Base-by-base conservation (phyloP, 2,888 invertebrate species). In the Ophion obscuratus region DNA sequence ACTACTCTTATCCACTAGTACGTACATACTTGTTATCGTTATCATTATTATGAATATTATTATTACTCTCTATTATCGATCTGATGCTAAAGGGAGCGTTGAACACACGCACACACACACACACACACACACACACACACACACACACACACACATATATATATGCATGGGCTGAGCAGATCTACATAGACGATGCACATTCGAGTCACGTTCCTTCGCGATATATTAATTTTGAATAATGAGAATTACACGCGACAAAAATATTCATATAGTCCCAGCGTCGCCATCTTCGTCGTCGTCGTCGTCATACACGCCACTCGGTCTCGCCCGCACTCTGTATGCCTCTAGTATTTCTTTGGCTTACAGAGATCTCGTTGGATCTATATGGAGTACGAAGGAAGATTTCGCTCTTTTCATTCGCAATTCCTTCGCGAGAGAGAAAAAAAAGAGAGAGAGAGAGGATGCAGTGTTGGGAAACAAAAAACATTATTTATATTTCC, bases 161-260 rank as follows among this genome's bases (percentile, higher is more conserved):
- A 9, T 27, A 47, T 53, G 24, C 70, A 27, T 70, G 53, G 14
- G 3, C 17, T 31, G 5, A 5, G 57, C 31, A 57, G 24, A 59
- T 11, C 44, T 36, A 57, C 53, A 36, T 36, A 20, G 17, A 66
- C 44, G 31, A n/a, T 17, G n/a, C 36, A 31, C 11, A 86, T 86
- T 83, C 83, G 57, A 62, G 83, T 86, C 85, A 86, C 85, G 85
- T 67, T 68, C 66, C 53, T 40, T 57, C 71, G 80, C 80, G 85
- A 86, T 83, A 83, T 86, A 86, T 86, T 86, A 86, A 86, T 86
- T 83, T 86, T 86, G 85, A 86, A 86, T 86, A 86, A 86, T 80
- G 85, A 86, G 85, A 86, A 86, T 86, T 86, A 86, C 80, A 83
- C 85, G 85, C 85, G 85, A 86, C 85, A 86, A 86, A 86, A 86